Conservation (phyloP, 2,888 invertebrate species). For the Ormyrus labotus region DNA sequence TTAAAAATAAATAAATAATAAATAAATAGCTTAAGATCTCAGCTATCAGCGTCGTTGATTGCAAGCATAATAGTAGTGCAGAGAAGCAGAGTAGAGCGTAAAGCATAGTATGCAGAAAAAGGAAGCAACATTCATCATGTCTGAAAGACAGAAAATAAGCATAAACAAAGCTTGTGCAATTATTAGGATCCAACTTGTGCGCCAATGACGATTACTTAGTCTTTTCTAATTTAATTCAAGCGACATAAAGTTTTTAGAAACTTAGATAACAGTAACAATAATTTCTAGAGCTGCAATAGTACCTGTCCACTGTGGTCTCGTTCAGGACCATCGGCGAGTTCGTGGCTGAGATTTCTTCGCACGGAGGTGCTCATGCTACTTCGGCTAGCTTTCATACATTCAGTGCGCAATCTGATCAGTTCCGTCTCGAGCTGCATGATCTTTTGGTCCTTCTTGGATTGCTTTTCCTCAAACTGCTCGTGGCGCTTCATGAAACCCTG, state of each 20-base stretch:
- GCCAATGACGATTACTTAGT: background rate
- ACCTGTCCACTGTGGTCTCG: slow-evolving; percentile 71
- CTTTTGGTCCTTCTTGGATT: slow-evolving; percentile 66
- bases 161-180: slow-evolving; percentile 26
- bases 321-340: slow-evolving; percentile 66
- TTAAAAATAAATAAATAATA: slow-evolving; percentile 40
- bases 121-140: slow-evolving; percentile 60
- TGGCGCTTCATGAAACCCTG: slow-evolving; percentile 79
- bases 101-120: slow-evolving; percentile 57
- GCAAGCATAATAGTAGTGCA: slow-evolving; percentile 59
- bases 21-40: slow-evolving; percentile 38
- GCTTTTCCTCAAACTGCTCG: slow-evolving; percentile 77
- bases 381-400: slow-evolving; percentile 52
- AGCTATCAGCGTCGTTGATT: slow-evolving; percentile 55
- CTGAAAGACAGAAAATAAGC: slow-evolving; percentile 66
- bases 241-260: background rate
- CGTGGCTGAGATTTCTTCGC: slow-evolving; percentile 63
- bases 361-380: slow-evolving; percentile 55
- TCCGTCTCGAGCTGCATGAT: slow-evolving; percentile 68
- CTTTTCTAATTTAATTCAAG: background rate
- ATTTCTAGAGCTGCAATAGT: slow-evolving; percentile 1
- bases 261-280: no score
- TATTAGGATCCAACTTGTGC: slow-evolving; percentile 15
- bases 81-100: slow-evolving; percentile 61
- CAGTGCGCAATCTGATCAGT: slow-evolving; percentile 60